These are phyloP conservation scores for Mylabris phalerata DNA, from an alignment of 1,140 invertebrate species.

Conservation along the genomic window DNA sequence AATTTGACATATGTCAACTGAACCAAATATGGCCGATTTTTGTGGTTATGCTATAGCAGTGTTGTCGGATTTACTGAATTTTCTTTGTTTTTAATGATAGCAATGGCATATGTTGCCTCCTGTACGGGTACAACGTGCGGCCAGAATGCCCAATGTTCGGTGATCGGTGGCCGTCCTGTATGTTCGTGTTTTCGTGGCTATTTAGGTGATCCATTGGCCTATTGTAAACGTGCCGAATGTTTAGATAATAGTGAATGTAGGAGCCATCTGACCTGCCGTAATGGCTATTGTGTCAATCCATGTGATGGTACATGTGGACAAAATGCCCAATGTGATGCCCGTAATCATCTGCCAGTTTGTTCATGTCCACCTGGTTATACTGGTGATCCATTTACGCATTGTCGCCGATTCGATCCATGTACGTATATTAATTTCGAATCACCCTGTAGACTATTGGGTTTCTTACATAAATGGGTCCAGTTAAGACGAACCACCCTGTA, in stretches of 20 bases:
- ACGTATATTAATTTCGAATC: slow-evolving; percentile 16
- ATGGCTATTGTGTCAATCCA: slow-evolving; percentile 53
- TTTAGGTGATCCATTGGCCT: slow-evolving; percentile 61
- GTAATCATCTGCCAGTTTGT: slow-evolving; percentile 57
- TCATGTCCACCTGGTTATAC: slow-evolving; percentile 57
- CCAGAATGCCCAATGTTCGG: slow-evolving; percentile 55
- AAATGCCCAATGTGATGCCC: slow-evolving; percentile 55
- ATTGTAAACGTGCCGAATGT: slow-evolving; percentile 59
- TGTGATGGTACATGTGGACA: slow-evolving; percentile 53
- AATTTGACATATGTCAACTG: no score
- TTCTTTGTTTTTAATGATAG: neutral
- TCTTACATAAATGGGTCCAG: no score
- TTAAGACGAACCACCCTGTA: no score
- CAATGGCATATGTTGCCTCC: slow-evolving; percentile 18
- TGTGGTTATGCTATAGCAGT: no score
- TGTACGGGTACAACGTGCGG: slow-evolving; percentile 46
- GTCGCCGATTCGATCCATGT: slow-evolving; percentile 48
- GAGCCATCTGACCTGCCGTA: slow-evolving; percentile 46
- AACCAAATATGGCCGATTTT: no score
- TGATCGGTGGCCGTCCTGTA: slow-evolving; percentile 53
- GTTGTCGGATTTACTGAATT: no score
- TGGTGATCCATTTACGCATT: slow-evolving; percentile 55
- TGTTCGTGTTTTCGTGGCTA: slow-evolving; percentile 65
- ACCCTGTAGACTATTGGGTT: no score
- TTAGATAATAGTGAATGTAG: slow-evolving; percentile 48